Conservation (phyloP, 2,888 invertebrate genomes). For the Pedicia rivosa region DNA sequence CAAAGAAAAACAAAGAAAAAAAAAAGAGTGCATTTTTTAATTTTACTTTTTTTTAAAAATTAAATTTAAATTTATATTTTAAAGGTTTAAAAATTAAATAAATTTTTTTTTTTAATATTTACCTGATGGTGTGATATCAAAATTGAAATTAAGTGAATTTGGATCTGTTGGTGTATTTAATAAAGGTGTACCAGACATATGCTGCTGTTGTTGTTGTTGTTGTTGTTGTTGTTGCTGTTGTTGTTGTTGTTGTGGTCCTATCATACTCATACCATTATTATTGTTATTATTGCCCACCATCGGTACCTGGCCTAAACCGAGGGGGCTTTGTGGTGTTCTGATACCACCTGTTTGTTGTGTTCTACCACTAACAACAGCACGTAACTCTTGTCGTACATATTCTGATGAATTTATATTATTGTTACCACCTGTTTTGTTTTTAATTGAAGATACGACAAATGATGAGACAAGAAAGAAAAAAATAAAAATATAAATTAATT, state of each 20-base stretch:
- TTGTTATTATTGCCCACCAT: constrained; percentile 21
- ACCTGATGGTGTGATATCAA: constrained; percentile 26
- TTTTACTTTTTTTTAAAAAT: background rate
- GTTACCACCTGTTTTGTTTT: constrained; percentile 37
- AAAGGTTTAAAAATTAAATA: background rate
- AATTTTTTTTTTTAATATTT: constrained; percentile 14
- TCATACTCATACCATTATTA: constrained; percentile 22
- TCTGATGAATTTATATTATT: constrained; percentile 55
- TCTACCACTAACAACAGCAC: constrained; percentile 76
- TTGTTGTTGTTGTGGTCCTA: constrained; percentile 8
- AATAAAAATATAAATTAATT: too few relatives aligned
- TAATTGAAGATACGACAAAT: too few relatives aligned
- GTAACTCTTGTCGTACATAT: constrained; percentile 80
- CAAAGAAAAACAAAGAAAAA: background rate
- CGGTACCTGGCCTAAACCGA: constrained; percentile 23
- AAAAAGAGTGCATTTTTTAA: background rate
- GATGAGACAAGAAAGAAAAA: too few relatives aligned
- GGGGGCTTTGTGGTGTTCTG: constrained; percentile 28
- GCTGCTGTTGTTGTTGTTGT: constrained; percentile 13
- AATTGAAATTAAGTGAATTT: constrained; percentile 27
- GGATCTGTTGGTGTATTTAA: constrained; percentile 28
- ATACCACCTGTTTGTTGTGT: constrained; percentile 34
- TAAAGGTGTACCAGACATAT: constrained; percentile 19
- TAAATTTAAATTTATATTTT: background rate
- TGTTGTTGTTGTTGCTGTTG: constrained; percentile 15